These are phyloP conservation scores for Wiebesia pumilae DNA, from an alignment of 1,140 invertebrate genomes.

Conservation along the genomic window DNA sequence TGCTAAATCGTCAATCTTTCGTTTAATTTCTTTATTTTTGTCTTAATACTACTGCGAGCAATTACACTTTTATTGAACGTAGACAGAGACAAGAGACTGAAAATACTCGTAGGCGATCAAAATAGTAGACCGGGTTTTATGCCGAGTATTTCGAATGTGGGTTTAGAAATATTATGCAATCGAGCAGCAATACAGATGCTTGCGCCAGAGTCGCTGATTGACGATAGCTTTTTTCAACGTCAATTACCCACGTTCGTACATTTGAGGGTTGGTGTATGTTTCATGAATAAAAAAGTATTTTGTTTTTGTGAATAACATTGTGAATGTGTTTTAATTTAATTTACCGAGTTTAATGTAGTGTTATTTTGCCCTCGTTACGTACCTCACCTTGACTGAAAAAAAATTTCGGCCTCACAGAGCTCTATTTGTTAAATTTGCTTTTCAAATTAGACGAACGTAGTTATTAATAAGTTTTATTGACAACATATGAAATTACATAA, in stretches of 20 bases:
- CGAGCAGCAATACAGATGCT: not conserved
- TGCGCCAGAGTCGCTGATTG: constrained; percentile 13
- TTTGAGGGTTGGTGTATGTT: not conserved
- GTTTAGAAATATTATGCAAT: constrained; percentile 31
- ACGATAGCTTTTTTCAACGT: constrained; percentile 20
- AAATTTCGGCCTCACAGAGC: not conserved
- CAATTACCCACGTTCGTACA: constrained; percentile 1
- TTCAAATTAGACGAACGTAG: not conserved
- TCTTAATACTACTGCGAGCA: not conserved
- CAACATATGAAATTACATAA: no score
- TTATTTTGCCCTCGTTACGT: not conserved
- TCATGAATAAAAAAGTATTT: no score
- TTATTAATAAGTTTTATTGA: not conserved
- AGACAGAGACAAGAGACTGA: not conserved
- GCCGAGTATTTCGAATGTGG: constrained; percentile 2
- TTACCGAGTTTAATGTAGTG: not conserved
- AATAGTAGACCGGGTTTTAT: constrained; percentile 5
- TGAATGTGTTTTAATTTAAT: not conserved
- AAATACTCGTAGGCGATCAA: not conserved
- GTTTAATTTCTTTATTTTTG: not conserved
- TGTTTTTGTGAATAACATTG: not conserved
- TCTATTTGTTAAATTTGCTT: not conserved
- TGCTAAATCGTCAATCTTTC: not conserved
- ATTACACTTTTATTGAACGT: not conserved
- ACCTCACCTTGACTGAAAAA: not conserved